phyloP scores from a whole-genome alignment of 2,888 invertebrate genomes.

The Hirudinaria manillensis region DNA sequence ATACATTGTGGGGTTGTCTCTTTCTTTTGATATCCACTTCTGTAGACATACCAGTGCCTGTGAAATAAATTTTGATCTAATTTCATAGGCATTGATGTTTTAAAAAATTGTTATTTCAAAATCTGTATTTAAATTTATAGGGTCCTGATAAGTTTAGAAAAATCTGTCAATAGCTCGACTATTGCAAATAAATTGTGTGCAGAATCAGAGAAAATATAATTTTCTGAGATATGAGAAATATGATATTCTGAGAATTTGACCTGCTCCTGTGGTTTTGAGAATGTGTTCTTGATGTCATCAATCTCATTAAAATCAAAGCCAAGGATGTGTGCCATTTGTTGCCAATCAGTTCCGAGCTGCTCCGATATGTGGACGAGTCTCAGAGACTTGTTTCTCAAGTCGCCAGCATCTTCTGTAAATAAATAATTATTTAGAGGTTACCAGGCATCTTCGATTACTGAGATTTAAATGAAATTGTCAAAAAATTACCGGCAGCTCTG shows the following conservation, averaged over 20 bases:
- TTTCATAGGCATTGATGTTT: background rate
- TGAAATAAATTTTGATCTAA: background rate
- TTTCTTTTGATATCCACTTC: conserved; percentile 13
- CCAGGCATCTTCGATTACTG: background rate
- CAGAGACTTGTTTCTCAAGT: background rate
- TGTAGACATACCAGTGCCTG: conserved; percentile 16
- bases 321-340: background rate
- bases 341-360: conserved; percentile 13
- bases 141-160: no score
- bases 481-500: background rate
- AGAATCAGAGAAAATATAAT: no score
- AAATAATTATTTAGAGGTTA: no score
- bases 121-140: no score
- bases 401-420: background rate
- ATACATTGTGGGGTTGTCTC: background rate
- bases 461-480: background rate
- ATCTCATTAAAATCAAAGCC: conserved; percentile 1
- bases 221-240: no score
- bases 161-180: no score
- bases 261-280: background rate
- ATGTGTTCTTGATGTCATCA: conserved; percentile 4
- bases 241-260: no score
- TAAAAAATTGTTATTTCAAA: no score
- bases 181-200: no score
- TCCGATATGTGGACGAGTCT: conserved; percentile 12